Evolutionary conservation across 2,797 vertebrate species (phyloP), one percentile per base, ranked within the genome.

Genomic region (Eospalax fontanierii): DNA sequence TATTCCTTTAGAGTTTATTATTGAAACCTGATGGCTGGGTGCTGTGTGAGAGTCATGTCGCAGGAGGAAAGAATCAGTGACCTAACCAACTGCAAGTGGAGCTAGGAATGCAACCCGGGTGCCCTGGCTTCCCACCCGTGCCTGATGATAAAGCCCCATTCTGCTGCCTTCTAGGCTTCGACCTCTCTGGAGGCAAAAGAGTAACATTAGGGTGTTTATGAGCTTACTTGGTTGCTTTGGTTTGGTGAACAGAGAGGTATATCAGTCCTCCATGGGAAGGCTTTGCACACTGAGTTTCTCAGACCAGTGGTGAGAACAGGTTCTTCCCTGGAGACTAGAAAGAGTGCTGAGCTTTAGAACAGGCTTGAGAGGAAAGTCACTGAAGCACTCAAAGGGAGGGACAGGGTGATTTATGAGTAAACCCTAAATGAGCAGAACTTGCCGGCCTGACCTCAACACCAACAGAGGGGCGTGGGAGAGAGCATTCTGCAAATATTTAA

Each of bases 401-500:
- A 68, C 84, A 93, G 87, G 90, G 94, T 94, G 95, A 97, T 95
- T 97, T 95, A 96, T 93, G 86, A 87, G 76, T 22, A 43, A 95
- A 96, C 89, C 81, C 68, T 92, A 89, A 94, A 94, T 61, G 75
- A 96, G 68, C 85, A 96, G 93, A 93, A 85, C 89, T 95, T 75
- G 70, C 89, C 0, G 83, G 80, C 88, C 89, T 96, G 97, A 96
- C 96, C 93, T 91, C 81, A 68, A 82, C 91, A 95, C 92, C 95
- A 96, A 66, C 85, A 18, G 63, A 96, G 89, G 90, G 91, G 80
- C 40, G 81, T 97, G 96, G 93, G 94, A 97, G 91, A 97, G 93
- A 97, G 59, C 96, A 95, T 96, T 97, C 94, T 97, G 92, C 78
- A 97, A 95, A 96, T 96, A 93, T 94, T 95, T 97, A 40, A 90